These are phyloP conservation scores for Pipra filicauda DNA, from an alignment of 2,113 vertebrate genomes.

Conservation along the genomic window DNA sequence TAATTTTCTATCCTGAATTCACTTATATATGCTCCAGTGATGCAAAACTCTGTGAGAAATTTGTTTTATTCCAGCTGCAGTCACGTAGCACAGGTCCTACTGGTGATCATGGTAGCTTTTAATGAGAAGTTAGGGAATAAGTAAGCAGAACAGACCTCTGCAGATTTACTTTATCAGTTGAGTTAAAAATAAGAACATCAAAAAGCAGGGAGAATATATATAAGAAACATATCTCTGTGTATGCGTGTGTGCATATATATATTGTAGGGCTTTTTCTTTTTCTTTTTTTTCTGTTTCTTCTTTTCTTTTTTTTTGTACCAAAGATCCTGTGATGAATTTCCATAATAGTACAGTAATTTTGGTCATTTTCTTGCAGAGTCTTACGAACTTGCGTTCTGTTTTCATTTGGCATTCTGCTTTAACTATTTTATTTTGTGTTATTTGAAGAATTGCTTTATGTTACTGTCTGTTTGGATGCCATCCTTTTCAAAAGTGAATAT, in stretches of 20 bases:
- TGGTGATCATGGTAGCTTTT: neutral
- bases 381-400: neutral
- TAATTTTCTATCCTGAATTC: neutral
- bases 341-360: neutral
- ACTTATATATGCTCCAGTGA: neutral
- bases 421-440: neutral
- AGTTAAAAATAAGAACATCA: neutral
- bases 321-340: neutral
- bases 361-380: neutral
- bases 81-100: neutral
- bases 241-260: neutral
- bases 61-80: neutral
- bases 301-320: neutral
- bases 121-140: neutral
- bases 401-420: neutral
- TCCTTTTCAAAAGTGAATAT: neutral
- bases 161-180: neutral
- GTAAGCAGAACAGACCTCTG: neutral
- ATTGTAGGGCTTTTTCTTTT: no score
- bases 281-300: neutral
- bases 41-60: neutral
- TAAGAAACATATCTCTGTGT: neutral
- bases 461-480: neutral
- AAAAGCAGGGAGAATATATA: neutral
- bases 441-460: neutral